These are phyloP conservation scores for Hypomecis punctinalis DNA, from an alignment of 2,888 invertebrate genomes.

Conservation along the genomic window DNA sequence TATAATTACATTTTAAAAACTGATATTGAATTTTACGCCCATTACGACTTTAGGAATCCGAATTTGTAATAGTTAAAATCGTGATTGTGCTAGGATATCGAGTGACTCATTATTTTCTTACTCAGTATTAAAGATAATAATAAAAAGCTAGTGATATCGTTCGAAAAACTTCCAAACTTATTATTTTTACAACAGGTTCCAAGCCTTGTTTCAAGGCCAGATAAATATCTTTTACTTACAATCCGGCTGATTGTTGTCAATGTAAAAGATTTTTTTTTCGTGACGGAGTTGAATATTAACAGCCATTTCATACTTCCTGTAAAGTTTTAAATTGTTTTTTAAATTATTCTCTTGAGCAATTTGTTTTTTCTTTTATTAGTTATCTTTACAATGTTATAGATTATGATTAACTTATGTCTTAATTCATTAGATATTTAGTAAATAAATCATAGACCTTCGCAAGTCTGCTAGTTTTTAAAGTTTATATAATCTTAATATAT, in stretches of 20 bases:
- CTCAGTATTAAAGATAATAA: background rate
- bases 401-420: too few species aligned
- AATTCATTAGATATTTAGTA: too few species aligned
- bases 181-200: conserved; percentile 35
- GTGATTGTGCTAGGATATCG: too few species aligned
- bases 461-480: too few species aligned
- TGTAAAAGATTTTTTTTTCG: conserved; percentile 50
- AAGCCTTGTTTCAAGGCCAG: conserved; percentile 29
- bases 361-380: too few species aligned
- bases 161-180: conserved; percentile 4
- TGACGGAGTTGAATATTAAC: conserved; percentile 43
- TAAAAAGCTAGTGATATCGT: background rate
- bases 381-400: too few species aligned
- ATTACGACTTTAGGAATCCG: too few species aligned
- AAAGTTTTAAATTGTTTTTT: conserved; percentile 29
- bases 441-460: too few species aligned
- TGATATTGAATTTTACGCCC: too few species aligned
- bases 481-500: too few species aligned
- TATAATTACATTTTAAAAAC: too few species aligned
- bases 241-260: conserved; percentile 46
- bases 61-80: too few species aligned
- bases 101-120: background rate
- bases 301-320: conserved; percentile 22
- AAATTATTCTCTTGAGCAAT: conserved; percentile 12
- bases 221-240: conserved; percentile 35